These are phyloP conservation scores for Tetramorium alpestre DNA, from an alignment of 1,140 invertebrate species.

Conservation along the genomic window DNA sequence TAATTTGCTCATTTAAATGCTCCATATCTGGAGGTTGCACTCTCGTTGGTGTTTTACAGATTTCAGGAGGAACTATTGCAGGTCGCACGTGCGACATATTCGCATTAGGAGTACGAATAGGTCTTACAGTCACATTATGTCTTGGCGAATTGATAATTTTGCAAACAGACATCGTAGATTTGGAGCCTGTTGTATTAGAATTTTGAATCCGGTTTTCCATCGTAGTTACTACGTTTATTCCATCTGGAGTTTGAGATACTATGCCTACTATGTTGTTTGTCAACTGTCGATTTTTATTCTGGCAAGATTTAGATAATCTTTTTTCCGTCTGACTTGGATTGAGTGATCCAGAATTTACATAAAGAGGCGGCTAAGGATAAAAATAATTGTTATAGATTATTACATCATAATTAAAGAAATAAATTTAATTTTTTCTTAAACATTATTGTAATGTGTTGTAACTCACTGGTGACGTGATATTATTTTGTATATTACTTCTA, in stretches of 20 bases:
- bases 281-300: conserved; percentile 57
- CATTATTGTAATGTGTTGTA: conserved; percentile 10
- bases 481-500: conserved; percentile 68
- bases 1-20: conserved; percentile 78
- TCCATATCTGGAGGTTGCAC: conserved; percentile 75
- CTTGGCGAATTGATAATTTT: conserved; percentile 51
- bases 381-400: conserved; percentile 30
- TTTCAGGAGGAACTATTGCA: conserved; percentile 58
- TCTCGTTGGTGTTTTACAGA: conserved; percentile 56
- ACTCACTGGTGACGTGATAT: conserved; percentile 61
- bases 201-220: conserved; percentile 52
- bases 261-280: conserved; percentile 45
- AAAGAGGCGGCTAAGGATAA: conserved; percentile 38
- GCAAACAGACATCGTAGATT: conserved; percentile 37
- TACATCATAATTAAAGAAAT: conserved; percentile 6
- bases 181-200: conserved; percentile 48
- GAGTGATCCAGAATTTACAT: conserved; percentile 42
- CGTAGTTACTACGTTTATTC: conserved; percentile 44
- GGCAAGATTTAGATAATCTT: conserved; percentile 40
- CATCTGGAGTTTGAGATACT: conserved; percentile 37
- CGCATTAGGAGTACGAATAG: conserved; percentile 39
- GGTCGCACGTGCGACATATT: conserved; percentile 39
- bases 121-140: conserved; percentile 62
- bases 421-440: background rate
- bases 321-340: conserved; percentile 47